A percentile compares a stretch with the other conserved stretches of the same genome.
Conservation (phyloP, 2,113 vertebrate species). For the Lepidothrix coronata region DNA sequence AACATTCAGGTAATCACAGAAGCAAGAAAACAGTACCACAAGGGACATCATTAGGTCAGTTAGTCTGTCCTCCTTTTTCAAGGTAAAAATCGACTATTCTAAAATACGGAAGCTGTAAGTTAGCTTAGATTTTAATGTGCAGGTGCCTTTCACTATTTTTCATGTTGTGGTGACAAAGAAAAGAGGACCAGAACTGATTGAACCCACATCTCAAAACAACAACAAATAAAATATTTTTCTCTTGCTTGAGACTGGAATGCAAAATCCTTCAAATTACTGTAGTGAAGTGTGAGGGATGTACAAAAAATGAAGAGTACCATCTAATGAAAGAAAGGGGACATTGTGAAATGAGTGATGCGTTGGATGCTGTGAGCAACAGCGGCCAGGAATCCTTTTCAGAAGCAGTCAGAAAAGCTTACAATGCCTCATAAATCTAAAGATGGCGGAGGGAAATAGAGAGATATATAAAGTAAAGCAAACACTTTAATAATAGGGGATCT, state of each 20-base stretch:
- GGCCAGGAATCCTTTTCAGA: constrained; percentile 46
- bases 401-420: constrained; percentile 46
- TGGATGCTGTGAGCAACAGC: background rate
- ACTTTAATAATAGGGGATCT: background rate
- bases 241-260: background rate
- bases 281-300: background rate
- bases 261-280: constrained; percentile 29
- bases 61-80: background rate
- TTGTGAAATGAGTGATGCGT: constrained; percentile 48
- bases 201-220: background rate
- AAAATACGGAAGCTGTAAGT: background rate
- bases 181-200: background rate
- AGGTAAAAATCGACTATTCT: background rate
- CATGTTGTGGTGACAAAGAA: background rate
- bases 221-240: background rate
- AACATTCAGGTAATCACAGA: background rate
- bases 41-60: background rate
- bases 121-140: background rate
- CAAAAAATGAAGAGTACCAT: constrained; percentile 15
- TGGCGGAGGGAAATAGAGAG: background rate
- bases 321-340: background rate
- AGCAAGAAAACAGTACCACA: background rate
- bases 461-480: background rate
- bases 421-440: constrained; percentile 57
- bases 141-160: background rate